These are phyloP conservation scores for Hypomesus transpacificus DNA, from an alignment of 2,113 vertebrate species.

Conservation along the genomic window DNA sequence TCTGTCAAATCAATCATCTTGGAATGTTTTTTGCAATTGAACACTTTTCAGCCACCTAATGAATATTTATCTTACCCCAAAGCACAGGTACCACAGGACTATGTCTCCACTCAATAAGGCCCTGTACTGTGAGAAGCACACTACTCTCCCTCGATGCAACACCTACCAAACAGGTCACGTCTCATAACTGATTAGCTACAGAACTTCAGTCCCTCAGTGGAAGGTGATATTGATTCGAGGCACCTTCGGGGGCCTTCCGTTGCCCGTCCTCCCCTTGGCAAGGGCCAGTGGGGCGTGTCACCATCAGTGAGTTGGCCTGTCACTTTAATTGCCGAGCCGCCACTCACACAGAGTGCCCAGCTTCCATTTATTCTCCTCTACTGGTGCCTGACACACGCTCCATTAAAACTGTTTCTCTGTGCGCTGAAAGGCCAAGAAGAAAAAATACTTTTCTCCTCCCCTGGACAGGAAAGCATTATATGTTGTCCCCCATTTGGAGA, in stretches of 20 bases:
- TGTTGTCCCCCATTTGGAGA: conserved; percentile 5
- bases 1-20: no score
- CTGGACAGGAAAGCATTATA: conserved; percentile 2
- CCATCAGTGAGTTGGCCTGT: conserved; percentile 22
- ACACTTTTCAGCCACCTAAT: no score
- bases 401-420: not conserved
- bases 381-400: not conserved
- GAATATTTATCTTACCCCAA: no score
- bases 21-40: no score
- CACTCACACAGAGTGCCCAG: conserved; percentile 16
- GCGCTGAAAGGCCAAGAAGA: conserved; percentile 15
- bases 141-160: no score
- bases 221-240: not conserved
- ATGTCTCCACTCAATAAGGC: no score
- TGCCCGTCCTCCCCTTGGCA: no score
- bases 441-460: not conserved
- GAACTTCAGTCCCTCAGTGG: not conserved
- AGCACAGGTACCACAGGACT: no score
- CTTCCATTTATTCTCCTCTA: conserved; percentile 17
- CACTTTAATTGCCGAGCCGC: conserved; percentile 35
- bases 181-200: not conserved
- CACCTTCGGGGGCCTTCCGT: not conserved
- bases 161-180: no score
- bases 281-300: conserved; percentile 10
- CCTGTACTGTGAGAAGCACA: no score